These are phyloP conservation scores for Rhodeus uyekii DNA, from an alignment of 2,797 vertebrate species.

Conservation along the genomic window DNA sequence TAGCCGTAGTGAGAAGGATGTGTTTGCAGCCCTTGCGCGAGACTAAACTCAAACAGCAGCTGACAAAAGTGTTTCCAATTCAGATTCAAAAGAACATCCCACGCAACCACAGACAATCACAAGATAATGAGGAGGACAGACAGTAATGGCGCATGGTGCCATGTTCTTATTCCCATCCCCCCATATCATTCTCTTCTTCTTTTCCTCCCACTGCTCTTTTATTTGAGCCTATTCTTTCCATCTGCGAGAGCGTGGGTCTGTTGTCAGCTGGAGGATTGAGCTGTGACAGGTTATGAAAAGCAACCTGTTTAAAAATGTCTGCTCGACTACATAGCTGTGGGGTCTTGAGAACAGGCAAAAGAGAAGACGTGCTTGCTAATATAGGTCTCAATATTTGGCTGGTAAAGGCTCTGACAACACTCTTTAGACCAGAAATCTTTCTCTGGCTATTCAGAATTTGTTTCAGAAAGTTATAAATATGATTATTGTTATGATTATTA, in stretches of 20 bases:
- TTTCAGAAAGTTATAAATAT: too few species aligned
- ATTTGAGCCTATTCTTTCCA: slow-evolving; percentile 58
- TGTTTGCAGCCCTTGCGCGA: slow-evolving; percentile 24
- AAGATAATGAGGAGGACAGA: slow-evolving; percentile 76
- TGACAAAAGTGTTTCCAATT: slow-evolving; percentile 54
- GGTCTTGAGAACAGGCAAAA: slow-evolving; percentile 33
- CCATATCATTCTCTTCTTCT: slow-evolving; percentile 44
- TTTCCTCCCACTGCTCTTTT: slow-evolving; percentile 50
- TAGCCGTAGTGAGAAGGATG: slow-evolving; percentile 26
- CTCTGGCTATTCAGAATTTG: neutral
- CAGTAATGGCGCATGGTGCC: slow-evolving; percentile 61
- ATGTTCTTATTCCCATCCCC: slow-evolving; percentile 46
- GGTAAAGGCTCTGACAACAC: neutral
- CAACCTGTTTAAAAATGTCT: slow-evolving; percentile 45
- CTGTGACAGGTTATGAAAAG: slow-evolving; percentile 58
- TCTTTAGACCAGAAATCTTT: neutral
- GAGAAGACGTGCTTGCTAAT: slow-evolving; percentile 46
- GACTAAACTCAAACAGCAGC: slow-evolving; percentile 47
- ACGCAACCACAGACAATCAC: slow-evolving; percentile 64
- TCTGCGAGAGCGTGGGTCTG: slow-evolving; percentile 48
- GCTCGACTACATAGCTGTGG: slow-evolving; percentile 45
- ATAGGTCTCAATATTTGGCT: neutral
- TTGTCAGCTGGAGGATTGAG: slow-evolving; percentile 52
- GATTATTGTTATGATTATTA: too few species aligned
- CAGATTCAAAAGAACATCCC: slow-evolving; percentile 56